Evolutionary conservation across 2,888 invertebrate genomes (phyloP).

Genomic region (Melinaea menophilus): DNA sequence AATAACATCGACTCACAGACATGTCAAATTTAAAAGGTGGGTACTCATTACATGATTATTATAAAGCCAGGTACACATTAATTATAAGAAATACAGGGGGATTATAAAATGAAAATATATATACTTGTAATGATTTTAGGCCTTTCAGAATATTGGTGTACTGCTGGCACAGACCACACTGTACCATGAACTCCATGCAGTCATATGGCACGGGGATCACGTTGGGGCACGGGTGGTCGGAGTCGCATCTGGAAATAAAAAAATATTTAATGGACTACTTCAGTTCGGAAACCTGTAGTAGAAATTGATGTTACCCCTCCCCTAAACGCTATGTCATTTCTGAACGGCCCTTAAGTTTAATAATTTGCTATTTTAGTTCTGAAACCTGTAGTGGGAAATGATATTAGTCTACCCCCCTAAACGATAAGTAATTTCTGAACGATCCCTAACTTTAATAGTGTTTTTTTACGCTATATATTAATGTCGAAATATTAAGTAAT

Average conservation of each 20-base stretch:
- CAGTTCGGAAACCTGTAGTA: too few relatives aligned
- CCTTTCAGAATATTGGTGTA: conserved; percentile 86
- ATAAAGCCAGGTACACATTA: too few relatives aligned
- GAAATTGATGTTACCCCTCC: too few relatives aligned
- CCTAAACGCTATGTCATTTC: too few relatives aligned
- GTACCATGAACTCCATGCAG: conserved; percentile 82
- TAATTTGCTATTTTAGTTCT: too few relatives aligned
- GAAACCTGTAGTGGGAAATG: too few relatives aligned
- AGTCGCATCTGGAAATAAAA: conserved; percentile 76
- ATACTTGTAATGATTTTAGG: conserved; percentile 83
- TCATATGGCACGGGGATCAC: conserved; percentile 80
- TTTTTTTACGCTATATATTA: conserved; percentile 1
- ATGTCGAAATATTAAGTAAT: background rate
- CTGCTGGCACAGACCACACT: conserved; percentile 82
- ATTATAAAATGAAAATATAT: conserved; percentile 26
- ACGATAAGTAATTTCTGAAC: too few relatives aligned
- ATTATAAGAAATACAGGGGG: too few relatives aligned
- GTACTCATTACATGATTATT: too few relatives aligned
- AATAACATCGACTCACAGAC: background rate
- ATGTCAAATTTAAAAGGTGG: background rate
- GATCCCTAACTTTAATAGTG: background rate
- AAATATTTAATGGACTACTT: too few relatives aligned
- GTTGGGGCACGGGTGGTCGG: conserved; percentile 80
- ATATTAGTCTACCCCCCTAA: too few relatives aligned
- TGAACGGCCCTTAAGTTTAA: too few relatives aligned